Base-by-base conservation (phyloP, 2,888 invertebrate species). In the Apamea anceps region DNA sequence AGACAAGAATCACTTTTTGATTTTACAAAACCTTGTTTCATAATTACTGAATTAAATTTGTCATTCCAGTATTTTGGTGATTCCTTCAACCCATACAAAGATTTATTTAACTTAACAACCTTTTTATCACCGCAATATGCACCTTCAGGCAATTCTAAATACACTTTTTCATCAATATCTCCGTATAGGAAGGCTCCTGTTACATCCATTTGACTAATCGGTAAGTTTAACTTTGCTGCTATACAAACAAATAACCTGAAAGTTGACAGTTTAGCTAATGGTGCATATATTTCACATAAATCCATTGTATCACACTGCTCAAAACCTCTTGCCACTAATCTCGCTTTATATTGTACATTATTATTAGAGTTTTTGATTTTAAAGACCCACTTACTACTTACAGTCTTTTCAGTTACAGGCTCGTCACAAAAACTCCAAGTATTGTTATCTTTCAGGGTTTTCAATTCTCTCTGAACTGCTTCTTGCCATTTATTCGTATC, bases 271-370 rank as follows among this genome's bases (percentile, higher is more conserved):
- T 82, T 87, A 28, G 87, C 88, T 1, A 87, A 87, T 25, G 86
- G 89, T 0, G 88, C 82, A 85, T 86, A 88, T 12, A 82, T 72
- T 5, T 84, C 82, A 79, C 32, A 12, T 32, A 45, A 45, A 68
- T 82, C 32, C 81, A 37, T 72, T 13, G 45, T 45, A 45, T 45
- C 45, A 45, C 6, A 45, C 32, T 87, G 87, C 21, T 88, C 78
- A 72, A 87, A 85, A 0, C 85, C 85, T 48, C 82, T 68, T 1
- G 87, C 87, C 5, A 89, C 89, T 54, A 90, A 51, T 2, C 88
- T 81, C 8, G 90, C 89, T 72, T 89, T 89, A 79, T 89, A 85
- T 37, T 71, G n/a, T 48, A 48, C 48, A 13, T 45, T 45, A 45
- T 45, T 45, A 45, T 45, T 45, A 45, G 10, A 45, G 45, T 45